Base-by-base conservation (phyloP, 2,888 invertebrate genomes). In the Melolontha melolontha region DNA sequence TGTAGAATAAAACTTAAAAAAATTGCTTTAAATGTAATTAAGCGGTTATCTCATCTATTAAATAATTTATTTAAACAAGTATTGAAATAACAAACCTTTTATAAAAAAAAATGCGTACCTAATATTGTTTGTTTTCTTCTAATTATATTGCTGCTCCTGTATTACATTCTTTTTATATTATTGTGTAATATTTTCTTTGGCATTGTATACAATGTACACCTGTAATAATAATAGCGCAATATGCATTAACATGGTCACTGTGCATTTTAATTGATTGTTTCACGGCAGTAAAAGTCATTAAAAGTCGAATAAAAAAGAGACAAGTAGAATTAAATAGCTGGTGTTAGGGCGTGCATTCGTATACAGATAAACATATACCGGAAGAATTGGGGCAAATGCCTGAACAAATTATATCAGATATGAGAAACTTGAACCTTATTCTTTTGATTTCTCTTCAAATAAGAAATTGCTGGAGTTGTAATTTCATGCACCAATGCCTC, bases 391-490 rank as follows among this genome's bases (percentile, higher is more conserved):
- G 59, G 59, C 59, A 59, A 59, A 59, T 59, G 44, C 59, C 59
- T 47, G 59, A 59, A 59, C 59, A 59, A 59, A 59, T 59, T 59
- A 44, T 59, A 59, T 59, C 59, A 59, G 59, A 59, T 59, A 29
- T 44, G 27, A 44, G 40, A 41, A 41, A 55, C 55, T 55, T 55
- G 55, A 55, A 55, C 55, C 16, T 41, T 47, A 16, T 27, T 12
- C 27, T 17, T 7, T 44, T 42, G 59, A 59, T 44, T 44, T 44
- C 44, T 59, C 44, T 29, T 34, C 8, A 34, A 34, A 34, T 34
- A 34, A 34, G 34, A 34, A 34, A 34, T 34, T 34, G 34, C 6
- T 34, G 34, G 14, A 47, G 27, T 44, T 16, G 44, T 59, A 59
- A 59, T 59, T 59, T 59, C 59, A 59, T 59, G 59, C 59, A 59